Evolutionary conservation across 2,113 vertebrate genomes (phyloP), one percentile per base, ranked within the genome.

Genomic region (Cygnus buccinator): DNA sequence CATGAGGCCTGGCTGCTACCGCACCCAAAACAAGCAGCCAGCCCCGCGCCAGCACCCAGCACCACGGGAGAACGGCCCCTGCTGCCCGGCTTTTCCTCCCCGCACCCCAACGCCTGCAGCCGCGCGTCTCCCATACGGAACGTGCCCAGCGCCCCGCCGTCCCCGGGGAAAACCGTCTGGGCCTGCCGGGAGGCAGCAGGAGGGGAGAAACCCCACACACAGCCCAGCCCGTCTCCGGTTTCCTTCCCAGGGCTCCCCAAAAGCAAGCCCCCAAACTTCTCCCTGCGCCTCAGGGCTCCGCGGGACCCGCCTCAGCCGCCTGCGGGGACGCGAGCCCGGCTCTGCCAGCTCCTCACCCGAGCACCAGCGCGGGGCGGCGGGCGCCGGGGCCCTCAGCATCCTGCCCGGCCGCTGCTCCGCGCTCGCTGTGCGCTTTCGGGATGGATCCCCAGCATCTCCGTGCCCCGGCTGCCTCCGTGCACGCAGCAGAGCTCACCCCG

Each of bases 181-280:
- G 67, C 55, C 79, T 63, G 86, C 37, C 12, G 2, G 76, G 87
- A 43, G 19, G 59, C 87, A 46, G 26, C 39, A 29, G 11, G 57
- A 70, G 21, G 7, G 29, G 68, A 84, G 75, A 66, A 43, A 12
- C 59, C 86, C 85, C 76, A 48, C 8, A 70, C 89, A 29, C 13
- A 8, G 89, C 90, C 78, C 46, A 88, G 54, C 41, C 62, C 86
- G 48, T 48, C 84, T 81, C 71, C 13, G 2, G 55, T 87, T 58
- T 17, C 84, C 82, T 84, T 78, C 74, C 84, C 62, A 12, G 74
- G 67, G 71, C 77, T 75, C 25, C 55, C 82, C 73, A 23, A 82
- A 28, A 84, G 62, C 91, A 84, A 82, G 48, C 67, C 90, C 62
- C 76, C 39, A 26, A 58, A 82, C 87, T 93, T 86, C 89, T 87